Evolutionary conservation across 2,113 vertebrate species (phyloP).

Genomic region (Phalacrocorax aristotelis): DNA sequence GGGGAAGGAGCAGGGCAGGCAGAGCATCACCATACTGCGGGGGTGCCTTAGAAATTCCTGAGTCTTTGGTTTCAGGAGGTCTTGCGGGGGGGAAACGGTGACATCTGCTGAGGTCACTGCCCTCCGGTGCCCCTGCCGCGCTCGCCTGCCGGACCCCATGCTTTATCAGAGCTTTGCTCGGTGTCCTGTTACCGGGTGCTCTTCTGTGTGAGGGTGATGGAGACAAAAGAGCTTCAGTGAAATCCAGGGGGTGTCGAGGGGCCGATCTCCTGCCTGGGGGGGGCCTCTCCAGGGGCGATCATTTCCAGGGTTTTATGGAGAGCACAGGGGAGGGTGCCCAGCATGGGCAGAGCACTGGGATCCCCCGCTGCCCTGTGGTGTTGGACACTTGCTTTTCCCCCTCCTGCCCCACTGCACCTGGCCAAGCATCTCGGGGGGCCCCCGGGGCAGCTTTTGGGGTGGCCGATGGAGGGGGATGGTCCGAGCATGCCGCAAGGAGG

Average conservation of each 20-base stretch:
- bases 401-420: rapidly evolving
- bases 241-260: background rate
- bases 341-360: background rate
- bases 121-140: rapidly evolving
- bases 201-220: background rate
- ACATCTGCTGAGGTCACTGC: background rate
- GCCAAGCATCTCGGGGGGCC: rapidly evolving
- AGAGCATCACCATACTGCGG: rapidly evolving
- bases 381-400: rapidly evolving
- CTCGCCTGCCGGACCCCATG: rapidly evolving
- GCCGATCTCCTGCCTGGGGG: background rate
- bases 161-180: background rate
- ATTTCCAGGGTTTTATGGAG: rapidly evolving
- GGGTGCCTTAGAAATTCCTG: background rate
- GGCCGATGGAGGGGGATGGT: background rate
- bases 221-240: background rate
- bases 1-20: rapidly evolving
- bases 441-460: background rate
- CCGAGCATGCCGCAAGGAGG: rapidly evolving
- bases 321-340: background rate
- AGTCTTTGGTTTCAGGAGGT: background rate
- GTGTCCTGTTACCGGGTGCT: slow-evolving; percentile 16
- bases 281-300: background rate
- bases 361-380: rapidly evolving
- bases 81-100: rapidly evolving